Evolutionary conservation across 2,797 vertebrate species (phyloP).

Genomic region (Propithecus perrieri): DNA sequence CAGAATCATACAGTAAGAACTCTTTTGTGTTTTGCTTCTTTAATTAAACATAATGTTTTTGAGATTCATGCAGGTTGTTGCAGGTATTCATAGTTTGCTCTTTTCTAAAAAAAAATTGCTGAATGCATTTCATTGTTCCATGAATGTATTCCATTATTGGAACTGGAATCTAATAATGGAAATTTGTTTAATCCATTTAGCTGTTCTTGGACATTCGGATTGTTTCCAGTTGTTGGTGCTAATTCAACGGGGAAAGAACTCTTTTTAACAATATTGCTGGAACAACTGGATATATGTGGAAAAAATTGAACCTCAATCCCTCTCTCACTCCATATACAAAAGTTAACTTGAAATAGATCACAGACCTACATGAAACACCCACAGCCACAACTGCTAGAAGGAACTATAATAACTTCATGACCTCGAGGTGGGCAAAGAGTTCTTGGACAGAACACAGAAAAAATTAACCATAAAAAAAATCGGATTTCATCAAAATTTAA

Average conservation of each 20-base stretch:
- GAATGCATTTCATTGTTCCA: not conserved
- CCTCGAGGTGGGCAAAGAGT: not conserved
- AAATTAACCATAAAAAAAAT: not conserved
- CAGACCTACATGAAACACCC: not conserved
- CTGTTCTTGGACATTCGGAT: not conserved
- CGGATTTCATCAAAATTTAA: not conserved
- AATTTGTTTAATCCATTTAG: not conserved
- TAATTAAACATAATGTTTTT: not conserved
- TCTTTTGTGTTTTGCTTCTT: not conserved
- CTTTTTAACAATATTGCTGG: not conserved
- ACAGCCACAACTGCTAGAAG: not conserved
- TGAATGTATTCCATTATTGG: not conserved
- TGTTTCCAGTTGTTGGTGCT: not conserved
- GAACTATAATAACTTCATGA: not conserved
- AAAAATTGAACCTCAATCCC: not conserved
- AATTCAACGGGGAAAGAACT: not conserved
- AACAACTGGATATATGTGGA: not conserved
- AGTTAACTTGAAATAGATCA: not conserved
- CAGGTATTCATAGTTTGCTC: not conserved
- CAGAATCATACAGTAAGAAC: not conserved
- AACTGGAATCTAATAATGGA: not conserved
- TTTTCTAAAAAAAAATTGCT: not conserved
- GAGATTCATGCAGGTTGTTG: not conserved
- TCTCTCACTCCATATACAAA: not conserved
- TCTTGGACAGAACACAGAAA: not conserved